A percentile compares a stretch with the other conserved stretches of the same genome.
Evolutionary conservation across 1,140 invertebrate genomes (phyloP).

Genomic region (Hycleus cichorii): DNA sequence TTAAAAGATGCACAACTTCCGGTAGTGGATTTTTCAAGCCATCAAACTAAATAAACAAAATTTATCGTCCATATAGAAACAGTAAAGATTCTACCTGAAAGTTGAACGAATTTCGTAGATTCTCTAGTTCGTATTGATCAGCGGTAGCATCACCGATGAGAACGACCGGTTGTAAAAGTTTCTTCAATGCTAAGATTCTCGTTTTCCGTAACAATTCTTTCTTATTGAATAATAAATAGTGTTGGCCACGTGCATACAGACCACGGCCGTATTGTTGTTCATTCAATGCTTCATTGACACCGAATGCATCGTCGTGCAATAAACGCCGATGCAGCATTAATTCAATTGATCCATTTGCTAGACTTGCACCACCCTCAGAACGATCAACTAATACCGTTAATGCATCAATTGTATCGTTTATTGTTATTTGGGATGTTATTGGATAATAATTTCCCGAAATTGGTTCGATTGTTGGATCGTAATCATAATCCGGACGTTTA

Average conservation of each 20-base stretch:
- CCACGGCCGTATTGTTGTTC: slow-evolving; percentile 70
- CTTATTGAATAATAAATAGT: slow-evolving; percentile 44
- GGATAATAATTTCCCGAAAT: slow-evolving; percentile 90
- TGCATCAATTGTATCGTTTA: slow-evolving; percentile 49
- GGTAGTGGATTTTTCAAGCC: slow-evolving; percentile 49
- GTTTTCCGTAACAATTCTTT: slow-evolving; percentile 6
- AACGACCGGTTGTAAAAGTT: slow-evolving; percentile 14
- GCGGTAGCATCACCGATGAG: slow-evolving; percentile 13
- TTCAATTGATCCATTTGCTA: background rate
- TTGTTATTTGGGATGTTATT: slow-evolving; percentile 71
- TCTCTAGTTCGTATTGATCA: background rate
- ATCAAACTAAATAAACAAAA: slow-evolving; percentile 12
- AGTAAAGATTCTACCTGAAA: background rate
- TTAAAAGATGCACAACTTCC: slow-evolving; percentile 71
- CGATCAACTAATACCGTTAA: slow-evolving; percentile 31
- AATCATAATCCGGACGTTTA: slow-evolving; percentile 51
- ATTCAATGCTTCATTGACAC: slow-evolving; percentile 86
- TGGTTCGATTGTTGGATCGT: slow-evolving; percentile 55
- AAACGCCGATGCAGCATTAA: slow-evolving; percentile 73
- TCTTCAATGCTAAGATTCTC: slow-evolving; percentile 14
- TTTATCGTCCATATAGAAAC: background rate
- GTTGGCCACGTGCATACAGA: slow-evolving; percentile 70
- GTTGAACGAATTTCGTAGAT: slow-evolving; percentile 1
- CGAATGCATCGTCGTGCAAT: slow-evolving; percentile 81
- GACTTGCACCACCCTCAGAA: slow-evolving; percentile 7